Evolutionary conservation across 2,888 invertebrate genomes (phyloP).

Genomic region (Clitarchus hookeri): DNA sequence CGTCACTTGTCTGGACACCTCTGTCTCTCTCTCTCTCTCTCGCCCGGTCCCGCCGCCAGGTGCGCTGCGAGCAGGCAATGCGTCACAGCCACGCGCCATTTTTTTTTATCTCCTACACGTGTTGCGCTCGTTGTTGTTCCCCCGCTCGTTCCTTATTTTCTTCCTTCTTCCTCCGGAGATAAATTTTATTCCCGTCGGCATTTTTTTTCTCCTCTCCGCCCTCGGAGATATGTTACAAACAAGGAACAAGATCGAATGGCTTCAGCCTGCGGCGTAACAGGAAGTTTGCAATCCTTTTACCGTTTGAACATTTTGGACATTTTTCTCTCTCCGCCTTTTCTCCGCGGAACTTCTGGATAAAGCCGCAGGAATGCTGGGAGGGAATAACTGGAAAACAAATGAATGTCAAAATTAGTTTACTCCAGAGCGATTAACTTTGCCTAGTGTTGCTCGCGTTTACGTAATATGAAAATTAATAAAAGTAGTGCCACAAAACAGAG

Average conservation of each 20-base stretch:
- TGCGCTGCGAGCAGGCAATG: not conserved
- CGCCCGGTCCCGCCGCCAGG: not conserved
- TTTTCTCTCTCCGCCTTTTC: not conserved
- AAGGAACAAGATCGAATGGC: not conserved
- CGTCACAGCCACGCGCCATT: not conserved
- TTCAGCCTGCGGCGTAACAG: not conserved
- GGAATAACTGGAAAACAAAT: not conserved
- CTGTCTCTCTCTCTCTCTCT: too few species aligned
- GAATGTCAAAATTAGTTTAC: not conserved
- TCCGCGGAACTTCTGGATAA: not conserved
- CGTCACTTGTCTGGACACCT: not conserved
- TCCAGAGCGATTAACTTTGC: not conserved
- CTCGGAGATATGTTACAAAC: not conserved
- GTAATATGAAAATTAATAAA: too few species aligned
- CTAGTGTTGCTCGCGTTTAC: too few species aligned
- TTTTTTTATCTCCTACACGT: not conserved
- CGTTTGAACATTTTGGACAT: not conserved
- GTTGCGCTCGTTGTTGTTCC: not conserved
- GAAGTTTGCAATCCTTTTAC: constrained; percentile 4
- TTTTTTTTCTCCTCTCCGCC: not conserved
- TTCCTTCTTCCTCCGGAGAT: not conserved
- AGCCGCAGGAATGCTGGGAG: not conserved
- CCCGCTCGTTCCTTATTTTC: not conserved
- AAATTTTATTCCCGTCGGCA: not conserved
- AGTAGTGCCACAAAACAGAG: too few species aligned